Percentiles rank a stretch among this genome's conserved stretches.
These are phyloP conservation scores for Orcinus orca DNA, from an alignment of 2,113 vertebrate genomes.

Conservation along the genomic window DNA sequence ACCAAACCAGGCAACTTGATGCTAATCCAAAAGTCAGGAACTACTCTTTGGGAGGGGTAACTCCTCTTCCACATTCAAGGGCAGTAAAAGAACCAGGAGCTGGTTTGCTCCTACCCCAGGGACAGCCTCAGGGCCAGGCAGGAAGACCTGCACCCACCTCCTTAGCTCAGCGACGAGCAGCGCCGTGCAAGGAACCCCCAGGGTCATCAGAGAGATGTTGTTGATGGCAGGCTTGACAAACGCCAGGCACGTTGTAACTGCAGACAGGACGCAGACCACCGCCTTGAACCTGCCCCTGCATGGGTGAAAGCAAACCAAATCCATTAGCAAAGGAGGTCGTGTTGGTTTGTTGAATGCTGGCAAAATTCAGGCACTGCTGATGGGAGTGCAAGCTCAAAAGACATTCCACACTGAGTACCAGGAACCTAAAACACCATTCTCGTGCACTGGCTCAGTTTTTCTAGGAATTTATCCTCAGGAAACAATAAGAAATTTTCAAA, in stretches of 20 bases:
- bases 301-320: conserved; percentile 19
- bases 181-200: conserved; percentile 94
- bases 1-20: neutral
- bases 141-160: conserved; percentile 84
- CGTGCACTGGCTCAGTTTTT: neutral
- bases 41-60: neutral
- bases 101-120: neutral
- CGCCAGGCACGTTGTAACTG: conserved; percentile 92
- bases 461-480: neutral
- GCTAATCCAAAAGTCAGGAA: neutral
- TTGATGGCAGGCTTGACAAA: conserved; percentile 98
- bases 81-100: neutral
- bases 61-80: neutral
- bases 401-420: neutral
- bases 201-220: conserved; percentile 94
- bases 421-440: neutral
- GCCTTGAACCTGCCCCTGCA: conserved; percentile 94
- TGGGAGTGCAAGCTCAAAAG: neutral
- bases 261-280: conserved; percentile 93
- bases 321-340: neutral
- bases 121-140: no score
- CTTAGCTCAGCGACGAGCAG: conserved; percentile 94
- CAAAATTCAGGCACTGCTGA: neutral
- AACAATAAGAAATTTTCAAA: conserved; percentile 2
- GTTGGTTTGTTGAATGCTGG: neutral